Conservation (phyloP, 1,140 invertebrate species). For the Cardiocondyla obscurior region DNA sequence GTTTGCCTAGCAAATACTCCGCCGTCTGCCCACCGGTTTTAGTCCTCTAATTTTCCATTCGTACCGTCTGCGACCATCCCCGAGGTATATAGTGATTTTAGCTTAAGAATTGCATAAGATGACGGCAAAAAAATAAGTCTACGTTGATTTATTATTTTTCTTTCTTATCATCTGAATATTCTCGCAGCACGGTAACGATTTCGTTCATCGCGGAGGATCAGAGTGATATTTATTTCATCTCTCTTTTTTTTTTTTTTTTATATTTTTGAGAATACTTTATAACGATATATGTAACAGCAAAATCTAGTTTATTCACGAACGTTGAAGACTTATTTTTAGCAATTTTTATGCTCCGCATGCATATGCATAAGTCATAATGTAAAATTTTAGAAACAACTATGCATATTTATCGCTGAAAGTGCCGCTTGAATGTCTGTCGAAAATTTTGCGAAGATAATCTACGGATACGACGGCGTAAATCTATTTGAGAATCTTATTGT, state of each 20-base stretch:
- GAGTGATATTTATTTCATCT: too few relatives aligned
- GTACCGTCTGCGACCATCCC: slow-evolving; percentile 35
- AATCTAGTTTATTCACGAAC: slow-evolving; percentile 1
- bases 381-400: too few relatives aligned
- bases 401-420: too few relatives aligned
- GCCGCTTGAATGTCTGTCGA: too few relatives aligned
- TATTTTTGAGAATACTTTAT: not conserved
- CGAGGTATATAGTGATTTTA: slow-evolving; percentile 53
- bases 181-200: not conserved
- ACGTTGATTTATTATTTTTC: not conserved
- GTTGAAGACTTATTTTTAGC: not conserved
- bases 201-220: not conserved
- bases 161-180: not conserved
- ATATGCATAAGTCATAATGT: too few relatives aligned
- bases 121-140: slow-evolving; percentile 35
- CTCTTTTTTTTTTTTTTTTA: not conserved
- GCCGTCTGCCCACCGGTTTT: slow-evolving; percentile 52
- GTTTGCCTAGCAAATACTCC: slow-evolving; percentile 76
- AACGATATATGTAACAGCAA: not conserved
- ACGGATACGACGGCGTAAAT: not conserved
- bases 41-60: slow-evolving; percentile 64
- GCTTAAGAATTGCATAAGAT: slow-evolving; percentile 35
- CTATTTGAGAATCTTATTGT: not conserved
- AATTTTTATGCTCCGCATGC: not conserved
- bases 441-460: too few relatives aligned